Base-by-base conservation (phyloP, 2,888 invertebrate species). In the Watsonalla binaria region DNA sequence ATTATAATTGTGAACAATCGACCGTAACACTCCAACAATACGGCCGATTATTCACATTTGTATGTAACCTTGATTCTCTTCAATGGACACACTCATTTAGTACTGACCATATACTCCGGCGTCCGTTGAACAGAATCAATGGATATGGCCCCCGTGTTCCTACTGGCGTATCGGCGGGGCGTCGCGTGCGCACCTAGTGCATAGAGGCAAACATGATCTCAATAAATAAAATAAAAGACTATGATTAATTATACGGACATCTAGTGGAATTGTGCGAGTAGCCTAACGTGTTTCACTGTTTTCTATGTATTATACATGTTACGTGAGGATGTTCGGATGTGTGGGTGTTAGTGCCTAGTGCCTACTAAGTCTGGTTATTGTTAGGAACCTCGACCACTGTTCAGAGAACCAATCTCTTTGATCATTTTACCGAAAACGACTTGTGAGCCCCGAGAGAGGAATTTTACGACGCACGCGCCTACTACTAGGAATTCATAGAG, bases 301-400 rank as follows among this genome's bases (percentile, higher is more conserved):
- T 86, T 86, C 86, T 86, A 87, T 87, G 86, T 88, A 84, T 81
- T 82, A 82, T 85, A 82, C 78, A 76, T 80, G 68, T 78, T 74
- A 75, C 72, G 69, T 78, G 74, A 76, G 75, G 72, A 81, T 79
- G 78, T 78, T 72, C 74, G 76, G 77, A 74, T 74, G 79, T 79
- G 80, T 84, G 77, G 85, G 80, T 84, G 82, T 86, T 86, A 87
- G 88, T 88, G 90, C 90, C 90, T 86, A 87, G 88, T 88, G 90
- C 90, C 90, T 89, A 77, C 79, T 78, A 79, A 83, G 85, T 86
- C 83, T 83, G 84, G 84, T 81, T 86, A 87, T 84, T 80, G 72
- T 80, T 83, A 82, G 80, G 77, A 79, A 66, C 64, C 68, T 70
- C 74, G 74, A 74, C 73, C 74, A 72, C 66, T 64, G 60, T 63